Evolutionary conservation across 2,888 invertebrate genomes (phyloP).

Genomic region (Chorisops tibialis): DNA sequence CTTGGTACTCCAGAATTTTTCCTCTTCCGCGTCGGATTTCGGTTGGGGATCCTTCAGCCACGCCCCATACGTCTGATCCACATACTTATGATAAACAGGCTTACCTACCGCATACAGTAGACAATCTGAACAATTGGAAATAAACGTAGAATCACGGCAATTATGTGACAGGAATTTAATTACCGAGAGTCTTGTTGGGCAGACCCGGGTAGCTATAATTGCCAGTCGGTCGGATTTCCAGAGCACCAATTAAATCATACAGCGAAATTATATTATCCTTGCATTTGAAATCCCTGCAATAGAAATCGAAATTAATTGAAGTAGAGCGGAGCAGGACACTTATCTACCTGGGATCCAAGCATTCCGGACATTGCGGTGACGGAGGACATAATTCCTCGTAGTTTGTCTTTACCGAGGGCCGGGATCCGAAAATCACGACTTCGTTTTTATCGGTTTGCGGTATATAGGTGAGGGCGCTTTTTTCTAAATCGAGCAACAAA

Average conservation of each 20-base stretch:
- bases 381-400: slow-evolving; percentile 62
- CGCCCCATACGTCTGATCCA: slow-evolving; percentile 73
- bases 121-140: slow-evolving; percentile 62
- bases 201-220: slow-evolving; percentile 60
- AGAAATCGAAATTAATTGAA: neutral
- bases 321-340: neutral
- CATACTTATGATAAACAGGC: slow-evolving; percentile 81
- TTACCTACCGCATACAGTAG: slow-evolving; percentile 89
- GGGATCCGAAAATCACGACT: slow-evolving; percentile 57
- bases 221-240: slow-evolving; percentile 57
- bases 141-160: neutral
- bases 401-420: slow-evolving; percentile 60
- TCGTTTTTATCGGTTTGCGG: slow-evolving; percentile 52
- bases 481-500: slow-evolving; percentile 44
- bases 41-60: slow-evolving; percentile 79
- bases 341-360: slow-evolving; percentile 40
- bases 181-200: slow-evolving; percentile 44
- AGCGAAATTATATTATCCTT: slow-evolving; percentile 59
- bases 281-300: slow-evolving; percentile 55
- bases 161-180: neutral
- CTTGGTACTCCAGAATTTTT: slow-evolving; percentile 81
- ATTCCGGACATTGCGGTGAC: slow-evolving; percentile 60
- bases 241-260: slow-evolving; percentile 57
- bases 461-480: slow-evolving; percentile 55
- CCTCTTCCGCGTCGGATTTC: slow-evolving; percentile 54